Percentiles rank a stretch among this genome's conserved stretches.
These are phyloP conservation scores for Charaxes varanes DNA, from an alignment of 1,140 invertebrate genomes.

Conservation along the genomic window DNA sequence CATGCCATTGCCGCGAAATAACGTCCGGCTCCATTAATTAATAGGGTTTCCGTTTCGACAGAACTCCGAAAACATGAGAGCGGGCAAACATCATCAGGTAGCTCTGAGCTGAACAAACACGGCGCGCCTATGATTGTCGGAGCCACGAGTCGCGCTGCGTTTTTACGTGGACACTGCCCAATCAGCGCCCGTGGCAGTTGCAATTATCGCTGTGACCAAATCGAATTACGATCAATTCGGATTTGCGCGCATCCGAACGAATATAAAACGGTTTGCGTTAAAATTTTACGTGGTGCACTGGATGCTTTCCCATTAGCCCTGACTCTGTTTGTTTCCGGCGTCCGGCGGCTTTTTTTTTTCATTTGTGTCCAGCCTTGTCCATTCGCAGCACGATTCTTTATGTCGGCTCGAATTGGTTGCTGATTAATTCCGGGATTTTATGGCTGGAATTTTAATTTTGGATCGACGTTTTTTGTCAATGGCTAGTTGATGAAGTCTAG, in stretches of 20 bases:
- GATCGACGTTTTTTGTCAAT: no score
- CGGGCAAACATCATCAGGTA: conserved; percentile 64
- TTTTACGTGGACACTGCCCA: conserved; percentile 56
- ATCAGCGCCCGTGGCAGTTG: conserved; percentile 72
- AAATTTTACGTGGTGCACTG: conserved; percentile 65
- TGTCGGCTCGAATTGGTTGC: no score
- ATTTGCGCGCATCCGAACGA: conserved; percentile 71
- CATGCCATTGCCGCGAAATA: no score
- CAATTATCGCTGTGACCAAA: conserved; percentile 71
- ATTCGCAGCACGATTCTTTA: conserved; percentile 2
- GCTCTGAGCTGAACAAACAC: conserved; percentile 51
- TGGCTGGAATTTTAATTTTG: no score
- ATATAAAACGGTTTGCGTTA: conserved; percentile 74
- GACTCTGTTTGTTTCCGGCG: conserved; percentile 50
- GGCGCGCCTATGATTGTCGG: conserved; percentile 58
- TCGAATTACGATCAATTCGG: conserved; percentile 75
- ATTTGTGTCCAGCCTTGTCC: conserved; percentile 1
- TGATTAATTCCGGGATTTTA: no score
- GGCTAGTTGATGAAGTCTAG: no score
- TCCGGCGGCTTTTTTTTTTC: conserved; percentile 27
- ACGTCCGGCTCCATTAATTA: no score
- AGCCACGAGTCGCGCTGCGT: conserved; percentile 28
- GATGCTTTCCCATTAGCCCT: conserved; percentile 67
- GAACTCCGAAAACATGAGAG: conserved; percentile 39
- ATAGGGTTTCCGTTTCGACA: conserved; percentile 16